phyloP scores from a whole-genome alignment of 2,113 vertebrate species.

The Noturus placidus region DNA sequence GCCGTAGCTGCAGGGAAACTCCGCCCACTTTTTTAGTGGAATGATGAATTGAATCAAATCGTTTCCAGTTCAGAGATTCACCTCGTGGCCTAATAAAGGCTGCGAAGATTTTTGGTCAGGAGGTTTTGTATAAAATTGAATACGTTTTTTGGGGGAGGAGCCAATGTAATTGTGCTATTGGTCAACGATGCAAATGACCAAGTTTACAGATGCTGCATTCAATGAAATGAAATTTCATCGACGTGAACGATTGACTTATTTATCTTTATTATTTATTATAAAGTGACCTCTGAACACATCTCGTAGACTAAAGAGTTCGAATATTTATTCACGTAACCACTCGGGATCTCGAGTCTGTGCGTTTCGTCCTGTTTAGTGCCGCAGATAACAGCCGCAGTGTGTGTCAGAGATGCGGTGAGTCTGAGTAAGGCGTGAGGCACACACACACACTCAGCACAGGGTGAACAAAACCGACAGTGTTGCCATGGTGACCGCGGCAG shows the following conservation, averaged over 20 bases:
- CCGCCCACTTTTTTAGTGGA: neutral
- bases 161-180: neutral
- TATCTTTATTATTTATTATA: neutral
- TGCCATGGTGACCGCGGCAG: constrained; percentile 69
- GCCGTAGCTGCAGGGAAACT: neutral
- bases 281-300: neutral
- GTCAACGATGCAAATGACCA: neutral
- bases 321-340: neutral
- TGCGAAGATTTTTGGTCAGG: neutral
- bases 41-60: neutral
- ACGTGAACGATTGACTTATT: neutral
- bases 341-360: neutral
- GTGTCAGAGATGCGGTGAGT: neutral
- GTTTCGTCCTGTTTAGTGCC: neutral
- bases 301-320: no score
- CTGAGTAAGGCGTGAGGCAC: neutral
- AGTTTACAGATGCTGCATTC: neutral
- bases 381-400: constrained; percentile 59
- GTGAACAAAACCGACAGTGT: constrained; percentile 67
- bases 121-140: neutral
- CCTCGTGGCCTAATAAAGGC: neutral
- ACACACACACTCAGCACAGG: constrained; percentile 32
- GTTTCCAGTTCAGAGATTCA: neutral
- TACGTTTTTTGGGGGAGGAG: neutral
- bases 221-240: neutral